phyloP scores from a whole-genome alignment of 1,140 invertebrate genomes.

The Oryzaephilus surinamensis region DNA sequence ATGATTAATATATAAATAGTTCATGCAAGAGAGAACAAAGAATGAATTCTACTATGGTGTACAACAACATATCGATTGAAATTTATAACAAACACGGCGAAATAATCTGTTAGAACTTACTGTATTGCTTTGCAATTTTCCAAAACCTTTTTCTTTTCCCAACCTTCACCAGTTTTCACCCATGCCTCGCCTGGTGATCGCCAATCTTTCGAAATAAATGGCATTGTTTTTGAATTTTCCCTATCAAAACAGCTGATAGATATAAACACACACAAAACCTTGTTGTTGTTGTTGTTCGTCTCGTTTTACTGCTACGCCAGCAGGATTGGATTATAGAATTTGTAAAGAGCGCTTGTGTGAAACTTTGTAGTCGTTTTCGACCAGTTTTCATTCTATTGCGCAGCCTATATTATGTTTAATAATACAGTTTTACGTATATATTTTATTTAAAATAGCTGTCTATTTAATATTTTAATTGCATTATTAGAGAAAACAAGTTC shows the following conservation, averaged over 20 bases:
- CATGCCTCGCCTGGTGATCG: conserved; percentile 93
- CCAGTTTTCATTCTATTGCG: conserved; percentile 5
- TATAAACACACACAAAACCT: conserved; percentile 17
- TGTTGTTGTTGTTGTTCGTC: conserved; percentile 1
- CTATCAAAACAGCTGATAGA: conserved; percentile 16
- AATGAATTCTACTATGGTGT: conserved; percentile 25
- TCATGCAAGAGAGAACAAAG: conserved; percentile 48
- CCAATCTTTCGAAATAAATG: conserved; percentile 90
- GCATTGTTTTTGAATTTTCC: conserved; percentile 51
- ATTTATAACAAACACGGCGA: not conserved
- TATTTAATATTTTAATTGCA: too few species aligned
- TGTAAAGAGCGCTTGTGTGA: not conserved
- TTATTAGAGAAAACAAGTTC: too few species aligned
- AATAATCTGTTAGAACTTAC: conserved; percentile 23
- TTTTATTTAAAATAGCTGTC: too few species aligned
- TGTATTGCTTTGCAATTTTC: conserved; percentile 44
- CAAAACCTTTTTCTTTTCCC: conserved; percentile 90
- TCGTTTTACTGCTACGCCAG: not conserved
- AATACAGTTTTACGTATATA: too few species aligned
- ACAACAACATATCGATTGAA: conserved; percentile 23
- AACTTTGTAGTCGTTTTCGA: not conserved
- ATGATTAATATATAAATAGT: too few species aligned
- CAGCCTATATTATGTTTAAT: too few species aligned
- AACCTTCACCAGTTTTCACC: conserved; percentile 94
- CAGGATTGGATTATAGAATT: too few species aligned